phyloP scores from a whole-genome alignment of 2,888 invertebrate species.

The Agrochola macilenta region DNA sequence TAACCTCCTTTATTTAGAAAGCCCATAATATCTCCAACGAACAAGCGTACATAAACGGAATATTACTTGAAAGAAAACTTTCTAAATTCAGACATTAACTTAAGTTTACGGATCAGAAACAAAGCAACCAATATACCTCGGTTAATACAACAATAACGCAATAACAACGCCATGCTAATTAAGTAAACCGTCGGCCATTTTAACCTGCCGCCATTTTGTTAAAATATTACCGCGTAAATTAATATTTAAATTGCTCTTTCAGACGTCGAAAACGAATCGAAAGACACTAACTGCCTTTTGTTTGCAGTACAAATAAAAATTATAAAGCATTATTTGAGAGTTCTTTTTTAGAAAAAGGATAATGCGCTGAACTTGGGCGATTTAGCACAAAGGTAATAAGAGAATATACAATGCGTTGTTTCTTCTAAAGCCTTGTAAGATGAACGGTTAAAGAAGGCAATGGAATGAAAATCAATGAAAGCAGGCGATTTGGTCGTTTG shows the following conservation, averaged over 20 bases:
- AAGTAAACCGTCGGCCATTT: conserved; percentile 73
- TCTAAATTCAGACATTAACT: conserved; percentile 61
- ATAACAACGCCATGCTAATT: conserved; percentile 80
- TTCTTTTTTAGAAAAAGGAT: conserved; percentile 59
- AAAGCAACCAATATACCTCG: conserved; percentile 67
- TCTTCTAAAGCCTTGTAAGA: neutral
- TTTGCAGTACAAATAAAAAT: conserved; percentile 73
- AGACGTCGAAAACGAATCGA: conserved; percentile 84
- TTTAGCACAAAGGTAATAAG: neutral
- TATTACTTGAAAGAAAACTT: conserved; percentile 48
- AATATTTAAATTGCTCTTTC: conserved; percentile 85
- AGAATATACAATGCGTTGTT: conserved; percentile 12
- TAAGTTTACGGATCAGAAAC: conserved; percentile 57
- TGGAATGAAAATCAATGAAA: conserved; percentile 30
- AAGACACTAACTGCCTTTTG: conserved; percentile 75
- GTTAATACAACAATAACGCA: conserved; percentile 74
- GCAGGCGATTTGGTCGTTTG: conserved; percentile 18
- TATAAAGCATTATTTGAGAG: conserved; percentile 64
- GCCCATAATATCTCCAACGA: conserved; percentile 2
- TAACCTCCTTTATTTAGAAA: conserved; percentile 42
- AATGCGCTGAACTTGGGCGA: conserved; percentile 10
- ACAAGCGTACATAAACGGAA: conserved; percentile 17
- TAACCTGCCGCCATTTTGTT: conserved; percentile 79
- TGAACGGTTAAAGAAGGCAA: conserved; percentile 9
- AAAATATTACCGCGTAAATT: conserved; percentile 84